Evolutionary conservation across 2,888 invertebrate species (phyloP), one percentile per base, ranked within the genome.

Genomic region (Eupithecia inturbata): DNA sequence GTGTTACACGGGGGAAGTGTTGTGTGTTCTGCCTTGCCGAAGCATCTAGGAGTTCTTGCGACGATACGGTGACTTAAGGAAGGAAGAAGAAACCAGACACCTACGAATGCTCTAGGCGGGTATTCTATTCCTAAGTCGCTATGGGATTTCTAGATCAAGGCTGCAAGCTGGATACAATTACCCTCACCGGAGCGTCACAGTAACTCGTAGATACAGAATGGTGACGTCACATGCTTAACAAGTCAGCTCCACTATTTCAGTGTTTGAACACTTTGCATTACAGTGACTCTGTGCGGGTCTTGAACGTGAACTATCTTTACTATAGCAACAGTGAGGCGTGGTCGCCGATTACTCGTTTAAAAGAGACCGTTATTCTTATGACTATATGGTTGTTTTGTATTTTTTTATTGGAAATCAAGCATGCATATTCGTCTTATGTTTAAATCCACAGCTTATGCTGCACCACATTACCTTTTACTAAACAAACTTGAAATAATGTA

Each of bases 281-380:
- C 86, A 85, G 88, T 75, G 67, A n/a, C 72, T 87, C 88, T 88
- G 92, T 92, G 92, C 92, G 84, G 87, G 84, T 88, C 82, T 89
- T 91, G 89, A 89, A 88, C 82, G 89, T 91, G 89, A 89, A 84
- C 90, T 91, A 90, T 71, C 78, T 80, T 81, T 80, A 76, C 83
- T 85, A 87, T 85, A 87, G 91, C 89, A 89, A 76, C 73, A 75
- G 80, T 81, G 83, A 79, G 80, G 80, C 82, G 41, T 70, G 74
- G 68, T 71, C 69, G 67, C 77, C 71, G 64, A 78, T 76, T 75
- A 77, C 73, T 72, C 78, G 70, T 73, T 73, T 36, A 26, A 72
- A 9, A 68, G 62, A 71, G 68, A 73, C 62, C 67, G 31, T 68
- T 71, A 53, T 68, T 76, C 49, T 53, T 49, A 73, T 73, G 76